Evolutionary conservation across 1,140 invertebrate genomes (phyloP).

Genomic region (Dermatophagoides farinae): DNA sequence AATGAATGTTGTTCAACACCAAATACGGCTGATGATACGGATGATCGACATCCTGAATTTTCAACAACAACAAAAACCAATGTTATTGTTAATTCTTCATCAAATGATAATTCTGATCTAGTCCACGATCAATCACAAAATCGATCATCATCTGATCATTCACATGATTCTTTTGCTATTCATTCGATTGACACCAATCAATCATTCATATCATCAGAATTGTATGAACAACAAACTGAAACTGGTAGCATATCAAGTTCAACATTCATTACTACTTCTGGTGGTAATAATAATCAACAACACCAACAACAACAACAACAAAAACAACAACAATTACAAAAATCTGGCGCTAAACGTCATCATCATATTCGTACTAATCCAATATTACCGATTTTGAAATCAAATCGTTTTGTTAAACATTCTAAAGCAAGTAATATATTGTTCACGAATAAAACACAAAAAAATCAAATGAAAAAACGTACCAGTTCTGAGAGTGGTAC

Average conservation of each 20-base stretch:
- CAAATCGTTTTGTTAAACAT: conserved; percentile 1
- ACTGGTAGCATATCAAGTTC: not conserved
- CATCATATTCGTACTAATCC: not conserved
- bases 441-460: not conserved
- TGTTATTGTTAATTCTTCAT: not conserved
- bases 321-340: not conserved
- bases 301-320: not conserved
- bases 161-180: no score
- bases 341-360: not conserved
- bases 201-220: no score
- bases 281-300: not conserved
- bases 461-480: not conserved
- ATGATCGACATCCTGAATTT: not conserved
- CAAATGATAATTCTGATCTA: not conserved
- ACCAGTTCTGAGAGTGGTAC: not conserved
- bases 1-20: not conserved
- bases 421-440: not conserved
- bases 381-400: not conserved
- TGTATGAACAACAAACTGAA: no score
- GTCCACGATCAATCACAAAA: no score
- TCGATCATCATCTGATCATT: no score
- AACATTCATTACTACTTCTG: not conserved
- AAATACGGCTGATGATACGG: not conserved
- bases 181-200: no score
- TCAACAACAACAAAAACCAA: not conserved